Evolutionary conservation across 2,113 vertebrate species (phyloP), one percentile per base, ranked within the genome.

Genomic region (Melospiza georgiana): DNA sequence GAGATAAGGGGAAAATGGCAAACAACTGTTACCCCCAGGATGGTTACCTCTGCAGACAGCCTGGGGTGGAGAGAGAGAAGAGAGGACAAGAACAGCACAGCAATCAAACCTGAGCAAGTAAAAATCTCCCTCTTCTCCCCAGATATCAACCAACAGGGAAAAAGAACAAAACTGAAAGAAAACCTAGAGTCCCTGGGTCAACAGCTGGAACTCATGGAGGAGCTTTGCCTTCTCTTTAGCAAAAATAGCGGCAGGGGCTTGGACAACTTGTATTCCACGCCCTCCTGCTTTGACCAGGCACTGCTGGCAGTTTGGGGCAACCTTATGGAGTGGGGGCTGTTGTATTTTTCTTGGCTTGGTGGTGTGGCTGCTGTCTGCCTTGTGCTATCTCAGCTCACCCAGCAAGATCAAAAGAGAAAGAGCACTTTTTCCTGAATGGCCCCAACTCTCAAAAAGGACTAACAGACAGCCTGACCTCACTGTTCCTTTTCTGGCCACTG

Each of bases 281-380:
- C 25, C 30, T 58, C 8, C 30, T 35, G 30, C 52, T 51, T 51
- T 76, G 35, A 35, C 43, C 12, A 12, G 71, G 61, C 30, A 12
- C 35, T 58, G 52, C 71, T 75, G 51, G 20, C 43, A 41, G 43
- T 11, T 51, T 85, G 24, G 35, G 61, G 10, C 23, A 21, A 43
- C 35, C 0, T 0, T 35, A 21, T 35, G 35, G 31, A 35, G 20
- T 0, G 0, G 20, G 23, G 10, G 3, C 24, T 24, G 16, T 43
- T 85, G 16, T 67, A 2, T 31, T 67, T 75, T 35, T 9, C 30
- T 30, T 58, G 35, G 21, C 25, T 17, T 75, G 30, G 20, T 58
- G 43, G 25, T 51, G 25, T 11, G 30, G 35, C 52, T 66, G 43
- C 71, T 66, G 19, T 66, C 43, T 75, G 19, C 35, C 61, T 58